Base-by-base conservation (phyloP, 2,113 vertebrate species). In the Aspiorhynchus laticeps region DNA sequence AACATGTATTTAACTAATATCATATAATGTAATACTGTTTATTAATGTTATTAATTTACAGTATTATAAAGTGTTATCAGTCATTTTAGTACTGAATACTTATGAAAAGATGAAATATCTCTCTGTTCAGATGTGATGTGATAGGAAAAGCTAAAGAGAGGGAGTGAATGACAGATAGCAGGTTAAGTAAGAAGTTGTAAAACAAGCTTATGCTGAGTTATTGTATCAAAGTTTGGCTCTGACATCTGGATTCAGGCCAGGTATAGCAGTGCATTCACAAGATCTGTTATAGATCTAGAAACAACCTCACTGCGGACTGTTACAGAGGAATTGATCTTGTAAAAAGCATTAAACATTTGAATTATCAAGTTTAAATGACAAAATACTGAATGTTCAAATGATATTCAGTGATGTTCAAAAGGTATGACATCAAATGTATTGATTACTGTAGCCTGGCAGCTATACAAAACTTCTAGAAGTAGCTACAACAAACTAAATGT, bases 181-280 rank as follows among this genome's bases (percentile, higher is more conserved):
- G 26, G 28, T 53, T 78, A 53, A 85, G 83, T 38, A 75, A 59
- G 71, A 75, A 56, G 71, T 56, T 31, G 69, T 84, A 75, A 74
- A 84, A 71, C 67, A 85, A 78, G 73, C 59, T 67, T 78, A n/a
- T 41, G 59, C 24, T 4, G 56, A 85, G 28, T 46, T 77, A 33
- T 4, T 21, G 41, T 63, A 31, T 84, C 11, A 71, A 73, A 31
- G 15, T 15, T 67, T 51, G 61, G 59, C 56, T 83, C 79, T 65
- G 7, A 14, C 41, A 67, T 51, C 28, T 21, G 76, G 51, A 84
- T 67, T 80, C 41, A 9, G 33, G 69, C 61, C 33, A 77, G 31
- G 56, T 14, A 46, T 51, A 69, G 21, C 10, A 38, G 19, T 26
- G 77, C 48, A 74, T 61, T 84, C 82, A 78, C 31, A 31, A 63